Evolutionary conservation across 64 coral and sea anemone genomes (phyloP), one percentile per base, ranked within the genome.

Genomic region (Dendronephthya gigantea): DNA sequence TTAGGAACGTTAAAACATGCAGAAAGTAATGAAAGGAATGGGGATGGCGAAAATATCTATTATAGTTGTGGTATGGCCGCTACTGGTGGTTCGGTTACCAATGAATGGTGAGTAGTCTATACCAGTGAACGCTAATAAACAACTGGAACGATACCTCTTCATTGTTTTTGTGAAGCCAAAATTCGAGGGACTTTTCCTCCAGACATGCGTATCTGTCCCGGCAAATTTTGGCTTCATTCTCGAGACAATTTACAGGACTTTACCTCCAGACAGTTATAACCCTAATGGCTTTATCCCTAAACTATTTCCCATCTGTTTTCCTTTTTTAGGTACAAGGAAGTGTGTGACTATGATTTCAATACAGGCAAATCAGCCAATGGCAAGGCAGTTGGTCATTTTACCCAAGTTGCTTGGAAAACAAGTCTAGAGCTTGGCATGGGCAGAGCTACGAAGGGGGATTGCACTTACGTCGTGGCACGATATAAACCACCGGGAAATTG

Each of bases 351-450:
- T 34, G 72, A 79, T 79, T 79, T 79, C 74, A 89, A n/a, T 93
- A 93, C 72, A 85, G 82, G 0, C 90, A 91, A 87, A 79, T 43
- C 40, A 59, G 94, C 56, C 34, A 86, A 51, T 32, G 85, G 40
- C 17, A 49, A 45, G 35, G 89, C 68, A 5, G 92, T 91, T 1
- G 92, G 81, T 17, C 89, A 97, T 40, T 97, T 97, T 35, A 89
- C 91, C 0, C 94, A 97, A 83, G 65, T 97, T 35, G 91, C 91
- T 39, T 97, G 94, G 94, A 91, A 93, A 82, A 84, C 83, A 58
- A 93, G 91, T 32, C 88, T 49, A 27, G 94, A 97, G 56, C 35
- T 97, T 35, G 94, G 94, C 23, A 90, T 97, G 35, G 94, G 94
- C 40, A 91, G 83, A 29, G 91, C 94, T 38, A 90, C 88, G 31